These are phyloP conservation scores for Porites lutea DNA, from an alignment of 64 coral and sea anemone species.

Conservation along the genomic window DNA sequence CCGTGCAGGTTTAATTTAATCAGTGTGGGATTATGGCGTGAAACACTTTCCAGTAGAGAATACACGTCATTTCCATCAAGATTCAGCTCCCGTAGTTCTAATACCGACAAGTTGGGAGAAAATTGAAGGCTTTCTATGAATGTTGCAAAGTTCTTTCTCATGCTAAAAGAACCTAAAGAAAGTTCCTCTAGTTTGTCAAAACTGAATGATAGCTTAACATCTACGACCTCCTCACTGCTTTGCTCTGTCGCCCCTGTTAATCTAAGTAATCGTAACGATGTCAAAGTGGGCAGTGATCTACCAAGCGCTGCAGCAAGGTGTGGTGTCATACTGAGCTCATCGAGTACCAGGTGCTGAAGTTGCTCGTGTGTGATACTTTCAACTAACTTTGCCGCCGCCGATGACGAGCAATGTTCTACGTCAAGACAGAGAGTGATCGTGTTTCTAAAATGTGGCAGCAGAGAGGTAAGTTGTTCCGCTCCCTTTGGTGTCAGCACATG, in stretches of 20 bases:
- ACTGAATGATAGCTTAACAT: not conserved
- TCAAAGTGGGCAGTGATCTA: not conserved
- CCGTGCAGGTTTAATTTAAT: not conserved
- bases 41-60: not conserved
- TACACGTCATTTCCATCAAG: not conserved
- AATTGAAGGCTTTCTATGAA: not conserved
- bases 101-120: not conserved
- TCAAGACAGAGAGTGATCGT: not conserved
- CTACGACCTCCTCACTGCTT: not conserved
- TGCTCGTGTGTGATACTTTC: not conserved
- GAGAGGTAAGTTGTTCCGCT: not conserved
- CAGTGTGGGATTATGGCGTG: not conserved
- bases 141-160: not conserved
- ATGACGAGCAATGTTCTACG: not conserved
- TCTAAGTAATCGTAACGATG: not conserved
- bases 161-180: not conserved
- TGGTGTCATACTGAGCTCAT: not conserved
- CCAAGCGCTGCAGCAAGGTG: not conserved
- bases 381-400: not conserved
- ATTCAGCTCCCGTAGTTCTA: not conserved
- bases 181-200: not conserved
- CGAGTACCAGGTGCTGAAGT: not conserved
- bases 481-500: not conserved
- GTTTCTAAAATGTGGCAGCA: slow-evolving; percentile 1
- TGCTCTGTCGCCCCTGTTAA: not conserved